Conservation (phyloP, 1,140 invertebrate genomes). For the Aphaenogaster rudis region DNA sequence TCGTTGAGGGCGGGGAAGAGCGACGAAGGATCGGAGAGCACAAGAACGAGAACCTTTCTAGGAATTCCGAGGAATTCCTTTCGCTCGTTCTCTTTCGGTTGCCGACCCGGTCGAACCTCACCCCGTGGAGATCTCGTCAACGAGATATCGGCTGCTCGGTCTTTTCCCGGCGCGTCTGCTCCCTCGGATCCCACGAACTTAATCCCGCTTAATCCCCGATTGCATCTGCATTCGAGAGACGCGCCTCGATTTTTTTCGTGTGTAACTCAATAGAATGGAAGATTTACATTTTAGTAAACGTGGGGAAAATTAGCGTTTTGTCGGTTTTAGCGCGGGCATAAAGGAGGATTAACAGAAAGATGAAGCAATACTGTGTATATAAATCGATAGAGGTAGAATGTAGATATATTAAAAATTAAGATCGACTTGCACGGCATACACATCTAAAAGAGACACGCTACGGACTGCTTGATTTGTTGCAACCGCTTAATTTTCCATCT, state of each 20-base stretch:
- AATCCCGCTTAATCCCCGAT: constrained; percentile 51
- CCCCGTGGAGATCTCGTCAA: constrained; percentile 59
- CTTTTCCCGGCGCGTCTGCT: constrained; percentile 49
- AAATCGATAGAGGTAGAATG: not conserved
- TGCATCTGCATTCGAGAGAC: constrained; percentile 45
- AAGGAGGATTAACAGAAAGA: not conserved
- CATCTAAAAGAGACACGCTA: not conserved
- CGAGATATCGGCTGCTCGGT: constrained; percentile 64
- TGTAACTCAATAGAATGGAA: not conserved
- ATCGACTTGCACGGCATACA: not conserved
- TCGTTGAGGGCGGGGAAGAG: not conserved
- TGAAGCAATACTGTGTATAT: not conserved
- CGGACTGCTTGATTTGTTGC: not conserved
- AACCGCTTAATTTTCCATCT: not conserved
- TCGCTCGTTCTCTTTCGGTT: constrained; percentile 55
- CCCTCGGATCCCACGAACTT: constrained; percentile 41
- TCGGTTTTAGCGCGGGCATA: not conserved
- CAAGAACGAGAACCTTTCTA: constrained; percentile 48
- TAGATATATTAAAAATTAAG: not conserved
- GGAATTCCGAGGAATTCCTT: constrained; percentile 64
- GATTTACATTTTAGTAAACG: constrained; percentile 4
- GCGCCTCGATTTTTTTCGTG: not conserved
- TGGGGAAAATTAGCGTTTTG: not conserved
- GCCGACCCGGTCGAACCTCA: constrained; percentile 27
- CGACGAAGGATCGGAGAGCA: not conserved